phyloP scores from a whole-genome alignment of 2,113 vertebrate genomes.

The Vidua chalybeata region DNA sequence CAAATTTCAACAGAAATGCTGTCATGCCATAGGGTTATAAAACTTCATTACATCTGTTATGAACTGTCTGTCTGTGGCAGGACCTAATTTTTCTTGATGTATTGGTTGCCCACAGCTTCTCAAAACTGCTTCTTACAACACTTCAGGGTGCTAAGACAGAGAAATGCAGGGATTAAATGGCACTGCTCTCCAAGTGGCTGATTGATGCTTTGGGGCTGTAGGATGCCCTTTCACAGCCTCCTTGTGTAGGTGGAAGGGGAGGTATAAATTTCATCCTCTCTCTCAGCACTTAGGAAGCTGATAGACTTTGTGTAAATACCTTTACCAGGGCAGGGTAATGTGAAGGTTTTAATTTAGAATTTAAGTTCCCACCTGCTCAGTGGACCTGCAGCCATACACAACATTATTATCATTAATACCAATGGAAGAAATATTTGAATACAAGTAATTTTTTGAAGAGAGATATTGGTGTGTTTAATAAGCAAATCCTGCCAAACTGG shows the following conservation, averaged over 20 bases:
- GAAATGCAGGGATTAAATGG: not conserved
- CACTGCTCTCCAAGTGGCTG: not conserved
- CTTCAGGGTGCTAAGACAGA: not conserved
- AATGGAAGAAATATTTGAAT: not conserved
- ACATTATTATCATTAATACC: not conserved
- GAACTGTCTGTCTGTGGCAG: not conserved
- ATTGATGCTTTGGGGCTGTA: not conserved
- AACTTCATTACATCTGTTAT: conserved; percentile 13
- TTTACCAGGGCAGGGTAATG: not conserved
- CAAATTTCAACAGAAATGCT: conserved; percentile 6
- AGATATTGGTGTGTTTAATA: not conserved
- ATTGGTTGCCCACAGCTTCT: not conserved
- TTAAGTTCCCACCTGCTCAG: not conserved
- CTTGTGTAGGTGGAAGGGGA: not conserved
- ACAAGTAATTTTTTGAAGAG: not conserved
- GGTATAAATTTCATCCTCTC: not conserved
- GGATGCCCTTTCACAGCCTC: not conserved
- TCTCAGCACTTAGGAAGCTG: not conserved
- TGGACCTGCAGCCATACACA: not conserved
- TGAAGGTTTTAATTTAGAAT: not conserved
- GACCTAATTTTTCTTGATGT: conserved; percentile 14
- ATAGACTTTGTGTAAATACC: not conserved
- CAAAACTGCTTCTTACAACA: not conserved
- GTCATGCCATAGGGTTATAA: not conserved
- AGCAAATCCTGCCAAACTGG: not conserved